Conservation (phyloP, 2,113 vertebrate genomes). For the Oostethus manadensis region DNA sequence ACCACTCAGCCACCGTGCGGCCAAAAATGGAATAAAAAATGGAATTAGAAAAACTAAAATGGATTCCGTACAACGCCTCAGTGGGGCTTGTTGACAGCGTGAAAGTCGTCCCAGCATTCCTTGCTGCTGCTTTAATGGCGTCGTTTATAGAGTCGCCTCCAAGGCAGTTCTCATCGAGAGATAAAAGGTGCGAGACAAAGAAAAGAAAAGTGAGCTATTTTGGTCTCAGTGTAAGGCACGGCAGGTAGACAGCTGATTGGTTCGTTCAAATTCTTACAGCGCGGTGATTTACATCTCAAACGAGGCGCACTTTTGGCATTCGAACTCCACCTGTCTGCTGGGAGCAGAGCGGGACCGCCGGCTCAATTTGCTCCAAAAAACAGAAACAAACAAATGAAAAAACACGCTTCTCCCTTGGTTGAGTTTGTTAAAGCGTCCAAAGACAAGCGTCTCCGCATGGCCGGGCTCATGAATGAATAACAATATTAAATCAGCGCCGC, state of each 20-base stretch:
- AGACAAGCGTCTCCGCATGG: constrained; percentile 50
- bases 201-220: neutral
- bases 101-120: no score
- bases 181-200: neutral
- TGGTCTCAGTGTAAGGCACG: neutral
- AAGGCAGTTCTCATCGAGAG: neutral
- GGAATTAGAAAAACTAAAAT: no score
- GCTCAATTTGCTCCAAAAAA: constrained; percentile 25
- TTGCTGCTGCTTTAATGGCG: neutral
- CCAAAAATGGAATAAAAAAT: no score
- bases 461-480: constrained; percentile 56
- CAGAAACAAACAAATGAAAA: neutral
- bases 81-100: no score
- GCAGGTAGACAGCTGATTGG: constrained; percentile 1
- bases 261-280: constrained; percentile 27
- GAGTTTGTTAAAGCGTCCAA: constrained; percentile 51
- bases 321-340: constrained; percentile 14
- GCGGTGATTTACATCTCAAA: constrained; percentile 24
- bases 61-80: no score
- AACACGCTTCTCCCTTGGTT: neutral
- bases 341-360: constrained; percentile 22
- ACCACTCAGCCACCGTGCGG: no score
- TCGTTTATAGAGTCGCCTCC: no score
- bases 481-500: constrained; percentile 47
- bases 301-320: constrained; percentile 27